Conservation (phyloP, 2,888 invertebrate species). For the Campopleginae sp. region DNA sequence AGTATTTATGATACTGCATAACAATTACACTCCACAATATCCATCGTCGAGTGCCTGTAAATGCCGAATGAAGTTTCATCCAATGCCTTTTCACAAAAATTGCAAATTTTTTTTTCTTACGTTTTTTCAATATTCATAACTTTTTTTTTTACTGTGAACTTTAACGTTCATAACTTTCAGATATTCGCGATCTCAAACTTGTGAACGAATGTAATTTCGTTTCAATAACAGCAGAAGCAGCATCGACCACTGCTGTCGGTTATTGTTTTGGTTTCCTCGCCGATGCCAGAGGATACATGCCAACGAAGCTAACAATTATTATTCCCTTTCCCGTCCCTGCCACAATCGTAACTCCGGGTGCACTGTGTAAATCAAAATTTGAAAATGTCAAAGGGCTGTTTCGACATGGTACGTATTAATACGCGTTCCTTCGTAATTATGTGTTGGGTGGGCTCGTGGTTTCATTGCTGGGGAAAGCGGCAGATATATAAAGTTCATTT, state of each 20-base stretch:
- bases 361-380: constrained; percentile 29
- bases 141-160: neutral
- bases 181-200: neutral
- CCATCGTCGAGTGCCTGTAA: too few relatives aligned
- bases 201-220: neutral
- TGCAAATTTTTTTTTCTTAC: neutral
- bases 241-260: neutral
- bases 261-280: constrained; percentile 10
- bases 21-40: neutral
- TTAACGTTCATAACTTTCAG: neutral
- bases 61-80: too few relatives aligned
- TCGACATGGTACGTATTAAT: constrained; percentile 38
- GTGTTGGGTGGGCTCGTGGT: constrained; percentile 4
- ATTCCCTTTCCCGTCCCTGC: neutral
- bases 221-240: neutral
- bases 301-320: constrained; percentile 11
- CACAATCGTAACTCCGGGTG: neutral
- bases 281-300: neutral
- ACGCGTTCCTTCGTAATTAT: constrained; percentile 43
- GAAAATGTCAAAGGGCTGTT: constrained; percentile 38
- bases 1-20: neutral
- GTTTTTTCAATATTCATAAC: neutral
- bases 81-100: too few relatives aligned
- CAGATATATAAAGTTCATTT: neutral
- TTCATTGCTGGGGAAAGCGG: neutral